Evolutionary conservation across 2,888 invertebrate species (phyloP), one percentile per base, ranked within the genome.

Genomic region (Tiliacea citrago): DNA sequence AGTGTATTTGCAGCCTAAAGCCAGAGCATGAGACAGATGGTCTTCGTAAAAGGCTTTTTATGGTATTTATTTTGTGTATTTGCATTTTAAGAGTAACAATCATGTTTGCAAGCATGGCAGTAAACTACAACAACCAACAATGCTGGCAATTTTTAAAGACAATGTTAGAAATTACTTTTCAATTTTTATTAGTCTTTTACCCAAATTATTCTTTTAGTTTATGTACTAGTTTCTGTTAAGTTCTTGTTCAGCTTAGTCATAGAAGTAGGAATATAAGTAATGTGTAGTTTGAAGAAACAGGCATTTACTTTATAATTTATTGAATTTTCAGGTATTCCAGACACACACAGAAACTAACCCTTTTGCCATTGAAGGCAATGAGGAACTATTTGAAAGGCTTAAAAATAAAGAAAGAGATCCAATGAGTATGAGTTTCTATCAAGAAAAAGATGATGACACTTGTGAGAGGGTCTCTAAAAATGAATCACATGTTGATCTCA

Each of bases 351-450:
- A 96, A 92, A 94, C 94, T 81, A 96, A 96, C 92, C 95, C 96
- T 60, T 96, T 95, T 87, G 93, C 93, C n/a, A 86, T 90, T 71
- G 96, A 96, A 82, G 93, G 92, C 66, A 94, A 96, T 87, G 95
- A 96, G 85, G 96, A 95, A 89, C 89, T 96, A 72, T 94, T 96
- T 86, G 95, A 96, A 91, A 94, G 96, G 85, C 92, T 96, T 81
- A 96, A 96, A 91, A 96, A 95, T 85, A 97, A 97, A 89, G 97
- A 97, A 89, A 93, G 96, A 75, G 97, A 97, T 93, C 97, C 97
- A 24, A 97, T 97, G 97, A 97, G 97, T 81, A 97, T 97, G 97
- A 97, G 97, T 72, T 97, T 97, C 90, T 97, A 97, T 88, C 97
- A 97, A 88, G 97, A 97, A 88, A 97, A 97, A 89, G 97, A 97